These are phyloP conservation scores for Calyptommatus sinebrachiatus DNA, from an alignment of 2,113 vertebrate genomes.

Conservation along the genomic window DNA sequence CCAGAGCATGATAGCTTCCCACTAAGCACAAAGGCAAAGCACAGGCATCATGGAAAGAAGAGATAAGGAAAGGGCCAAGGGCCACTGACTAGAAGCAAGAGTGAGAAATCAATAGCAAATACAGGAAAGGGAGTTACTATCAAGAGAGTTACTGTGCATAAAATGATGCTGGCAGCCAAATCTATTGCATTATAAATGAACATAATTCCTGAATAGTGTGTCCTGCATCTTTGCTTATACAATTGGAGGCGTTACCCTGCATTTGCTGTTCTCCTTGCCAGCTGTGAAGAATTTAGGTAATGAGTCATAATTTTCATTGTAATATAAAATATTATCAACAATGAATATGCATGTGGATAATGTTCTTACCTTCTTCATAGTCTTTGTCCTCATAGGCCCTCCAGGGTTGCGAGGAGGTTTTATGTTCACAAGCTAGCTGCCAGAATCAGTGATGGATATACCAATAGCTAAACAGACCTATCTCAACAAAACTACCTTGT, in stretches of 20 bases:
- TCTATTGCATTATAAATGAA: constrained; percentile 5
- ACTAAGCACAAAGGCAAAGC: not conserved
- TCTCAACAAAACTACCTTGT: too few relatives aligned
- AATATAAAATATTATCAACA: constrained; percentile 7
- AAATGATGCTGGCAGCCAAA: not conserved
- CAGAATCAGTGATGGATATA: not conserved
- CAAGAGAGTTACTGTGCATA: not conserved
- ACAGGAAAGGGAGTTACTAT: not conserved
- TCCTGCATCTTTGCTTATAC: not conserved
- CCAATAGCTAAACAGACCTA: not conserved
- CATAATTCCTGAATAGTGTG: not conserved
- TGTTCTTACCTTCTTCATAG: not conserved
- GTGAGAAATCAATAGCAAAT: constrained; percentile 4
- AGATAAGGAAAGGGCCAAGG: constrained; percentile 17
- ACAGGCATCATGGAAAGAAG: constrained; percentile 6
- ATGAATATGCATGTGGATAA: constrained; percentile 10
- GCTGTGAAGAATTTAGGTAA: not conserved
- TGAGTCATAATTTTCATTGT: not conserved
- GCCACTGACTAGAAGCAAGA: not conserved
- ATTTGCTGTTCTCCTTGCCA: not conserved
- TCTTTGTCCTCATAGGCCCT: not conserved
- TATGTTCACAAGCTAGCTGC: not conserved
- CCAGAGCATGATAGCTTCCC: not conserved
- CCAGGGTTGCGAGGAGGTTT: not conserved
- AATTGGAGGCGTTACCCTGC: not conserved